Evolutionary conservation across 2,888 invertebrate species (phyloP).

Genomic region (Chloromyia formosa): DNA sequence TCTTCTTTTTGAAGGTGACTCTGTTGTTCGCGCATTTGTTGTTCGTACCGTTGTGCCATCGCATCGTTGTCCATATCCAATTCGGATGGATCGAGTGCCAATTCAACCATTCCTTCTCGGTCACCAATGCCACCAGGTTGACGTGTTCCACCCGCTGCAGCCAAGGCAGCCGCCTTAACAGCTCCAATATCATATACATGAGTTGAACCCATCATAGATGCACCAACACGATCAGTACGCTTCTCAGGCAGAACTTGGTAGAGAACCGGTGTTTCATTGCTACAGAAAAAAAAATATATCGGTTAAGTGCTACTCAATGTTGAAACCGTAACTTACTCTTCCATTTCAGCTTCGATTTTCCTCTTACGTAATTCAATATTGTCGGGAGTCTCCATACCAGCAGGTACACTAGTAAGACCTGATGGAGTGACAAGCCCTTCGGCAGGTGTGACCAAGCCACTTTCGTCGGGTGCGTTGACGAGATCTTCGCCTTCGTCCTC

Average conservation of each 20-base stretch:
- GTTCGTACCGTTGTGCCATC: constrained; percentile 95
- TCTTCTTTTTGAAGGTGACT: constrained; percentile 91
- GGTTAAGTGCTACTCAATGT: no score
- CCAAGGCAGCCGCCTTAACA: constrained; percentile 66
- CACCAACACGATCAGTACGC: constrained; percentile 86
- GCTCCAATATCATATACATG: constrained; percentile 96
- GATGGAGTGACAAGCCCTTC: constrained; percentile 95
- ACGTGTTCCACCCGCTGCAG: constrained; percentile 61
- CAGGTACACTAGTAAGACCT: constrained; percentile 88
- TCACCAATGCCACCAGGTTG: constrained; percentile 61
- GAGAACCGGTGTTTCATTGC: constrained; percentile 91
- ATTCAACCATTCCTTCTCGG: constrained; percentile 81
- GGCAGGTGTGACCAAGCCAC: constrained; percentile 91
- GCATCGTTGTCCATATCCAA: constrained; percentile 95
- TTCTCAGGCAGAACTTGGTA: constrained; percentile 97
- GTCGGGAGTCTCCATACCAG: constrained; percentile 98
- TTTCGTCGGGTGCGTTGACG: constrained; percentile 71
- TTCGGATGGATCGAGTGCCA: constrained; percentile 97
- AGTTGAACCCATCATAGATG: constrained; percentile 97
- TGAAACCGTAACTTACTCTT: constrained; percentile 83
- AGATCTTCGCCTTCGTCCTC: constrained; percentile 72
- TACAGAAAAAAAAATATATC: constrained; percentile 59
- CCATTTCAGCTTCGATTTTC: constrained; percentile 95
- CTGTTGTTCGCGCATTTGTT: constrained; percentile 93
- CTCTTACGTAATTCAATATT: constrained; percentile 97